phyloP scores from a whole-genome alignment of 2,797 vertebrate genomes.

The Peromyscus nudipes region DNA sequence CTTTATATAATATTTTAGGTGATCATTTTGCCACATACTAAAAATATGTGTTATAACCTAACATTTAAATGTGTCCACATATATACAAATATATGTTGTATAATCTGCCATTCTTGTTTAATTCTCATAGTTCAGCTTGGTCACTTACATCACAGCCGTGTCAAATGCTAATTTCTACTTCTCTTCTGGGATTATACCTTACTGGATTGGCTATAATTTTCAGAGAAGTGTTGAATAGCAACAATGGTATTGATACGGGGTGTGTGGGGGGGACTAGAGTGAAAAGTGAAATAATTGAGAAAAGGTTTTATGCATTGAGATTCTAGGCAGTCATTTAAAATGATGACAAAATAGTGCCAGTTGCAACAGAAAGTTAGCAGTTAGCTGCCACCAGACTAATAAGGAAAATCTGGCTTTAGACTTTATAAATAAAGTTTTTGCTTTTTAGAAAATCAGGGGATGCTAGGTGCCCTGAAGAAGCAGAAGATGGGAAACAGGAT shows the following conservation, averaged over 20 bases:
- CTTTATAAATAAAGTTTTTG: not conserved
- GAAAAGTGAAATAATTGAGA: not conserved
- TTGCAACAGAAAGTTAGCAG: not conserved
- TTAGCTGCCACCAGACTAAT: not conserved
- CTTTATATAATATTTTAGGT: not conserved
- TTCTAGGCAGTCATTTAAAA: not conserved
- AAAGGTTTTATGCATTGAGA: not conserved
- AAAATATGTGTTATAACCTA: not conserved
- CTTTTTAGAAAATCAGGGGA: not conserved
- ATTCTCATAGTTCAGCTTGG: not conserved
- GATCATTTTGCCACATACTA: not conserved
- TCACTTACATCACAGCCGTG: not conserved
- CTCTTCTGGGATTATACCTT: not conserved
- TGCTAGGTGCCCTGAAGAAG: not conserved
- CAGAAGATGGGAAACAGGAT: not conserved
- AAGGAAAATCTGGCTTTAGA: not conserved
- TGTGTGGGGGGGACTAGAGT: too few species aligned
- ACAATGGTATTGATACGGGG: not conserved
- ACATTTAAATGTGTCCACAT: not conserved
- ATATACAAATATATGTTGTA: not conserved
- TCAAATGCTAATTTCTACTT: not conserved
- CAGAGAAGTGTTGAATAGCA: not conserved
- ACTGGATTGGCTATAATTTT: not conserved
- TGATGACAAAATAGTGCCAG: not conserved
- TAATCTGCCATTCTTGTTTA: not conserved